A percentile compares a stretch with the other conserved stretches of the same genome.
Conservation (phyloP, 2,797 vertebrate genomes). For the Babyrousa celebensis region DNA sequence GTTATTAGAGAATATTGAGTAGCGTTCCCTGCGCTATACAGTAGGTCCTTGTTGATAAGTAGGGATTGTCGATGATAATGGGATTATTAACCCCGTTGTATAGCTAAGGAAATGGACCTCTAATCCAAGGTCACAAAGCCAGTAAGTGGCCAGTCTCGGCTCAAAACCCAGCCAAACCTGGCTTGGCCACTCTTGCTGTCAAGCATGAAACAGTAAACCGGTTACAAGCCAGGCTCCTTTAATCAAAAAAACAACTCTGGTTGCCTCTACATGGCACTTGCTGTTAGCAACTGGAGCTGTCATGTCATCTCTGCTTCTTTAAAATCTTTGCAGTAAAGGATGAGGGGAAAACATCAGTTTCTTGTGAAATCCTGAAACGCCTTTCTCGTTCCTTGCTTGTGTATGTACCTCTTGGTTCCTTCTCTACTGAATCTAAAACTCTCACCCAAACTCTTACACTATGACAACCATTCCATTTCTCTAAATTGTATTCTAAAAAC, state of each 20-base stretch:
- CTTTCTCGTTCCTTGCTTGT: neutral
- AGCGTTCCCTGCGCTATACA: too few relatives aligned
- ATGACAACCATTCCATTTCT: conserved; percentile 42
- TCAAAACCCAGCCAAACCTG: neutral
- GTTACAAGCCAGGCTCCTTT: neutral
- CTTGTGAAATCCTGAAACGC: conserved; percentile 33
- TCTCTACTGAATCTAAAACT: conserved; percentile 56
- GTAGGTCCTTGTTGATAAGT: too few relatives aligned
- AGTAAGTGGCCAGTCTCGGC: neutral
- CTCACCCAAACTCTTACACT: conserved; percentile 38
- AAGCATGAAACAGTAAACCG: neutral
- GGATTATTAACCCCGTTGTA: neutral
- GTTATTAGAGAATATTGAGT: too few relatives aligned
- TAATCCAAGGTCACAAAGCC: neutral
- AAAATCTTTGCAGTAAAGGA: conserved; percentile 28
- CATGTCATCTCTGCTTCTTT: neutral
- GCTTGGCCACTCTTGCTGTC: neutral
- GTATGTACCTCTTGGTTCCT: neutral
- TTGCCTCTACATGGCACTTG: neutral
- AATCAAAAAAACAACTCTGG: neutral
- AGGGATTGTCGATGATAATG: too few relatives aligned
- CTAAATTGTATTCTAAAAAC: conserved; percentile 38
- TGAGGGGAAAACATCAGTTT: neutral
- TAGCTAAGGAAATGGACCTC: neutral
- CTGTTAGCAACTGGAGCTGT: neutral